phyloP scores from a whole-genome alignment of 2,888 invertebrate genomes.

The Pseudococcus longispinus region DNA sequence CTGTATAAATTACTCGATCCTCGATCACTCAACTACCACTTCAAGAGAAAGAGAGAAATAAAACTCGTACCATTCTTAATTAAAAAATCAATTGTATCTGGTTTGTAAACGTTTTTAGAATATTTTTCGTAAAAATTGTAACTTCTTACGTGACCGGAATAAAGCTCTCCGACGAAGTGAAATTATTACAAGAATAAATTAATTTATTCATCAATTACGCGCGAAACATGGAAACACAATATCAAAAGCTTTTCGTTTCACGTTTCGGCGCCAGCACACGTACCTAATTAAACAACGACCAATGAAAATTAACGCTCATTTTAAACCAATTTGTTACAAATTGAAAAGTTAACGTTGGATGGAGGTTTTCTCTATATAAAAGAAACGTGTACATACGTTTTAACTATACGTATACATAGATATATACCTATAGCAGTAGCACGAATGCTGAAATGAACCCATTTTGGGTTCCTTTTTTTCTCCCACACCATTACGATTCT shows the following conservation, averaged over 20 bases:
- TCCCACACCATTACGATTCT: not conserved
- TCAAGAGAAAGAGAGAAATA: not conserved
- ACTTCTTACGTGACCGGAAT: constrained; percentile 34
- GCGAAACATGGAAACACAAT: constrained; percentile 2
- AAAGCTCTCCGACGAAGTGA: not conserved
- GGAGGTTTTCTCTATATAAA: not conserved
- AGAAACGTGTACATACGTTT: not conserved
- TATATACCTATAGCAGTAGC: not conserved
- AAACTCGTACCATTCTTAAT: not conserved
- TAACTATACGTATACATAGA: not conserved
- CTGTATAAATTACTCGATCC: not conserved
- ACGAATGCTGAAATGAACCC: not conserved
- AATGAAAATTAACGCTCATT: constrained; percentile 27
- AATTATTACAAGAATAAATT: constrained; percentile 24
- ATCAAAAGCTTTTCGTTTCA: not conserved
- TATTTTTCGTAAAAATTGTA: constrained; percentile 19
- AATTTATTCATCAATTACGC: constrained; percentile 33
- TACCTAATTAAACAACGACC: constrained; percentile 26
- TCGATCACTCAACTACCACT: not conserved
- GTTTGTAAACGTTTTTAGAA: not conserved
- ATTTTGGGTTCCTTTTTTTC: not conserved
- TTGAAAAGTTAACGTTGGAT: constrained; percentile 2
- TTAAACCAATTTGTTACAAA: constrained; percentile 21
- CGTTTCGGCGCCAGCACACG: not conserved
- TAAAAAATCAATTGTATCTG: constrained; percentile 6